Percentiles rank a stretch among this genome's conserved stretches.
phyloP scores from a whole-genome alignment of 2,888 invertebrate species.

The Standfussiana lucernea region DNA sequence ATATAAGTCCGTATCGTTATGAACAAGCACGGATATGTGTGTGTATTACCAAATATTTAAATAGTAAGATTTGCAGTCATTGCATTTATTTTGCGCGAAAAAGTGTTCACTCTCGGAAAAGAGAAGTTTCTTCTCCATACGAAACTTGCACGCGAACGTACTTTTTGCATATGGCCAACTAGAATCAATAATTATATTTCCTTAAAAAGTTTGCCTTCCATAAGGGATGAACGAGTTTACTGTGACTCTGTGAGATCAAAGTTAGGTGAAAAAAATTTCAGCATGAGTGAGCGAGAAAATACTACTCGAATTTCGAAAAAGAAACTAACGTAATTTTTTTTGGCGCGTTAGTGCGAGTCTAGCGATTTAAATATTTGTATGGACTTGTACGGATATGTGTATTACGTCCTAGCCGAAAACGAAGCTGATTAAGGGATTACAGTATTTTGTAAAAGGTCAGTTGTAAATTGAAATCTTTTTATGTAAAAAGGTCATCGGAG shows the following conservation, averaged over 20 bases:
- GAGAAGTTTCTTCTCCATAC: not conserved
- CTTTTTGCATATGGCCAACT: not conserved
- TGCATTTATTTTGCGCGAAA: not conserved
- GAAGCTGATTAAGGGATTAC: constrained; percentile 24
- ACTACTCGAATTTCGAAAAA: not conserved
- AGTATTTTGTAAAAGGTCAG: constrained; percentile 32
- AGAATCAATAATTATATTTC: not conserved
- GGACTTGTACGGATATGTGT: constrained; percentile 21
- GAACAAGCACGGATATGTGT: constrained; percentile 12
- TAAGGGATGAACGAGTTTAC: not conserved
- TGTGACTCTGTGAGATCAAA: not conserved
- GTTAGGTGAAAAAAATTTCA: not conserved
- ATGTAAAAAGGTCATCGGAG: constrained; percentile 37
- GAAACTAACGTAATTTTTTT: not conserved
- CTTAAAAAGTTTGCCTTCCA: not conserved
- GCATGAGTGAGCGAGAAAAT: not conserved
- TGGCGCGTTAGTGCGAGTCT: not conserved
- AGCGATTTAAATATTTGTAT: not conserved
- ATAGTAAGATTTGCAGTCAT: not conserved
- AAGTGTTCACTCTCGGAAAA: not conserved
- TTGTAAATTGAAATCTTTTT: constrained; percentile 30
- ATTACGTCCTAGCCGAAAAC: not conserved
- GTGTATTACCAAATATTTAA: not conserved
- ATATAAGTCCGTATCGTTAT: constrained; percentile 29
- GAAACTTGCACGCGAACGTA: too few species aligned